A percentile compares a stretch with the other conserved stretches of the same genome.
phyloP scores from a whole-genome alignment of 2,888 invertebrate genomes.

The Cynaeus angustus region DNA sequence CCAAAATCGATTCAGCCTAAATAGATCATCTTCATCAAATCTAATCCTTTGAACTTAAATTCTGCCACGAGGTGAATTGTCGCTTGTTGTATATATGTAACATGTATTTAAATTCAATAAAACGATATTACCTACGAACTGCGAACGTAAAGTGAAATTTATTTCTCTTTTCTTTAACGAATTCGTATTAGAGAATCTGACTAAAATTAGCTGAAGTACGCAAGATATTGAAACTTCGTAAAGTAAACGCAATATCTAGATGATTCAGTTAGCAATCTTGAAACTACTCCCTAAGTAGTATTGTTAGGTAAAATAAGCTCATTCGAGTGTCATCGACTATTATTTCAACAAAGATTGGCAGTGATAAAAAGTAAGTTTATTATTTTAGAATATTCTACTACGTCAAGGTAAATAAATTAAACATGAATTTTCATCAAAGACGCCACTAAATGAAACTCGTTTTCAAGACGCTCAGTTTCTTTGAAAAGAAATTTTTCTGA shows the following conservation, averaged over 20 bases:
- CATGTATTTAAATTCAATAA: conserved; percentile 32
- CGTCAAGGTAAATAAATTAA: too few relatives aligned
- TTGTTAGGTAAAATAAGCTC: background rate
- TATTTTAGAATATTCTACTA: too few relatives aligned
- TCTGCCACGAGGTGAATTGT: conserved; percentile 28
- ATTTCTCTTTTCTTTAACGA: conserved; percentile 23
- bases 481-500: conserved; percentile 7
- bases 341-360: background rate
- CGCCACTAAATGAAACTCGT: background rate
- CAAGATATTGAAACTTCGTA: conserved; percentile 27
- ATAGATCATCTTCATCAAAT: conserved; percentile 18
- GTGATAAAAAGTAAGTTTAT: background rate
- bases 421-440: background rate
- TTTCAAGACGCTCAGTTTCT: too few relatives aligned
- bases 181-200: conserved; percentile 30
- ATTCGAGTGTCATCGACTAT: background rate
- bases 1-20: conserved; percentile 13
- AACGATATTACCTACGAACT: conserved; percentile 21
- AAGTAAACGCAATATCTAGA: conserved; percentile 19
- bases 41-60: conserved; percentile 34
- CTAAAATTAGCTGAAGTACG: conserved; percentile 27
- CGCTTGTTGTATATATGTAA: conserved; percentile 13
- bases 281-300: background rate
- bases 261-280: conserved; percentile 3
- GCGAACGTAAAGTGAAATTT: conserved; percentile 9